These are phyloP conservation scores for Olivierus martensii DNA, from an alignment of 1,140 invertebrate genomes.

Conservation along the genomic window DNA sequence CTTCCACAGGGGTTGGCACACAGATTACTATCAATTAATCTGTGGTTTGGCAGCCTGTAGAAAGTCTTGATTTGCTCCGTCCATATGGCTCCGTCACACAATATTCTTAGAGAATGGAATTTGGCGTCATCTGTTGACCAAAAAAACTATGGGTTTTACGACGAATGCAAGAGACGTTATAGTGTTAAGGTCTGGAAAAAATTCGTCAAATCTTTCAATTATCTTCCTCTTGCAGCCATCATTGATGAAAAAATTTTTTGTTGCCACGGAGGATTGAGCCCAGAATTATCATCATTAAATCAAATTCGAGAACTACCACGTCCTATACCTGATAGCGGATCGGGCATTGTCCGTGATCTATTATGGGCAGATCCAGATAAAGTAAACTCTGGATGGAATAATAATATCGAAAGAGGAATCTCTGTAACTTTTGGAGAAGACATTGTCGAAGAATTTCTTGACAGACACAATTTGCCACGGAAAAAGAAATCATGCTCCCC, in stretches of 20 bases:
- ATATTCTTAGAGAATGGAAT: no score
- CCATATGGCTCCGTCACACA: no score
- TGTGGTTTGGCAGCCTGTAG: no score
- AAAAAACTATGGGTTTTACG: slow-evolving; percentile 54
- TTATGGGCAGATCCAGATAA: slow-evolving; percentile 37
- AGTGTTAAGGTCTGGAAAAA: slow-evolving; percentile 51
- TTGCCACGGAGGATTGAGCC: slow-evolving; percentile 57
- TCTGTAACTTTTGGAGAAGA: slow-evolving; percentile 31
- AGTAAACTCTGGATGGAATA: slow-evolving; percentile 25
- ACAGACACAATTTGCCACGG: slow-evolving; percentile 32
- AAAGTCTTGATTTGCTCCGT: no score
- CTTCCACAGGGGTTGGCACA: no score
- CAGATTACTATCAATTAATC: no score
- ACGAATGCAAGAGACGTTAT: slow-evolving; percentile 47
- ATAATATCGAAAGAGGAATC: slow-evolving; percentile 36
- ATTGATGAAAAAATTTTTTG: slow-evolving; percentile 57
- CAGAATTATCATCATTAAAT: slow-evolving; percentile 27
- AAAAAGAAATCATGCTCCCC: no score
- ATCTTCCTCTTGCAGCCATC: slow-evolving; percentile 50
- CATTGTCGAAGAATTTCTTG: slow-evolving; percentile 30
- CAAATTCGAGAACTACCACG: slow-evolving; percentile 73
- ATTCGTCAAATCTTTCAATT: slow-evolving; percentile 53
- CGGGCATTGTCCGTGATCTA: slow-evolving; percentile 53
- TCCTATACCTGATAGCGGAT: slow-evolving; percentile 85
- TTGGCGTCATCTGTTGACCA: no score